A percentile compares a stretch with the other conserved stretches of the same genome.
These are phyloP conservation scores for Antheraea mylitta DNA, from an alignment of 1,140 invertebrate species.

Conservation along the genomic window DNA sequence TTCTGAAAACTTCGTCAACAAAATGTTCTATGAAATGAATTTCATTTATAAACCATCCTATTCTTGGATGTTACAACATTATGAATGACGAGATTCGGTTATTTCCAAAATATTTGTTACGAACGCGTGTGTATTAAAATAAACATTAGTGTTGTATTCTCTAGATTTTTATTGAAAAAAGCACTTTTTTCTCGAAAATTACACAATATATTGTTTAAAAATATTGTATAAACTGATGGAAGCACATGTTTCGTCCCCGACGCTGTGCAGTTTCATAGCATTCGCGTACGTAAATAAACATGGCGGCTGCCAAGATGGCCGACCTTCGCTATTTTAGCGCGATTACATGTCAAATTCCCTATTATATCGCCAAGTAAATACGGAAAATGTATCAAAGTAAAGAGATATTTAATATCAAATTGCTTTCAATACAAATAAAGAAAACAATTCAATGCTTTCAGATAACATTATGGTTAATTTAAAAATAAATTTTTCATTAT, in stretches of 20 bases:
- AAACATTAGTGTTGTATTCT: background rate
- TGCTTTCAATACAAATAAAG: background rate
- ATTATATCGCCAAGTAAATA: constrained; percentile 33
- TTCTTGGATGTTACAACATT: background rate
- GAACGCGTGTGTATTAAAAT: background rate
- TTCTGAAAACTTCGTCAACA: background rate
- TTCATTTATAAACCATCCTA: constrained; percentile 1
- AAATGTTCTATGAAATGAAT: background rate
- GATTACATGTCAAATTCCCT: constrained; percentile 47
- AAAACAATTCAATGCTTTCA: background rate
- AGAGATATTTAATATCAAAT: background rate
- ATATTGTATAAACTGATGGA: constrained; percentile 32
- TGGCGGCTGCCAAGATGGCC: constrained; percentile 55
- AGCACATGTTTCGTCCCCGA: constrained; percentile 56
- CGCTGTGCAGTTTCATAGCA: constrained; percentile 57
- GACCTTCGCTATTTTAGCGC: constrained; percentile 60
- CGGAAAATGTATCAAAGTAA: constrained; percentile 14
- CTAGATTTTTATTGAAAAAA: background rate
- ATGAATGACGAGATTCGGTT: constrained; percentile 1
- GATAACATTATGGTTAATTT: no score
- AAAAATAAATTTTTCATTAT: no score
- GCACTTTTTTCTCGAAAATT: background rate
- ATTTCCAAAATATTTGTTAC: background rate
- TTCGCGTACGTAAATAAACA: constrained; percentile 67
- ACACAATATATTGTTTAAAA: background rate